These are phyloP conservation scores for Actinostola sp. DNA, from an alignment of 92 coral and sea anemone species.

Conservation along the genomic window DNA sequence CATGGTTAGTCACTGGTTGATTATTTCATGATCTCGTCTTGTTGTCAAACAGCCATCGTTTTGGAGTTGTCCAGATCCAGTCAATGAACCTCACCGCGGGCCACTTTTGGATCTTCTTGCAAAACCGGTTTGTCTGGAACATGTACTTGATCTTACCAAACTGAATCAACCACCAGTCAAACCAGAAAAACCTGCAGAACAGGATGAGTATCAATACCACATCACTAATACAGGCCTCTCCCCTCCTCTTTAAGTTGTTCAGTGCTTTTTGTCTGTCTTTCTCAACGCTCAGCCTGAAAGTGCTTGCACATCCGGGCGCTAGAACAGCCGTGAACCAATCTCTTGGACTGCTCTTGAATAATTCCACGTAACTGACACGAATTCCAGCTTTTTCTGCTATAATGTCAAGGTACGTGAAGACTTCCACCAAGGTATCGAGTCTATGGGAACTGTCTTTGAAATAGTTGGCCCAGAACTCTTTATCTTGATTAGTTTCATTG, in stretches of 20 bases:
- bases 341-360: conserved; percentile 59
- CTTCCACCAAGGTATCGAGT: conserved; percentile 65
- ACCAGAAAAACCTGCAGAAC: conserved; percentile 75
- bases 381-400: conserved; percentile 43
- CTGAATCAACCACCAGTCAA: conserved; percentile 67
- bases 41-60: conserved; percentile 76
- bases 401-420: conserved; percentile 60
- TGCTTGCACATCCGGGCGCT: conserved; percentile 53
- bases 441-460: conserved; percentile 70
- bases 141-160: conserved; percentile 57
- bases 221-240: conserved; percentile 45
- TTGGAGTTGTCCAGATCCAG: conserved; percentile 79
- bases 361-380: conserved; percentile 34
- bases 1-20: too few relatives aligned
- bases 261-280: conserved; percentile 39
- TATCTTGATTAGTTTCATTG: conserved; percentile 53
- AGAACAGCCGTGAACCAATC: conserved; percentile 55
- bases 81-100: conserved; percentile 48
- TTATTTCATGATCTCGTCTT: conserved; percentile 53
- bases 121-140: conserved; percentile 67
- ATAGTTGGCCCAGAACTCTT: conserved; percentile 69
- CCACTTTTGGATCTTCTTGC: conserved; percentile 51
- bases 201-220: conserved; percentile 51
- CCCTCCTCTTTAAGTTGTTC: conserved; percentile 39
- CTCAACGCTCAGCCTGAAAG: conserved; percentile 38